These are phyloP conservation scores for Sinocyclocheilus anophthalmus DNA, from an alignment of 2,113 vertebrate species.

Conservation along the genomic window DNA sequence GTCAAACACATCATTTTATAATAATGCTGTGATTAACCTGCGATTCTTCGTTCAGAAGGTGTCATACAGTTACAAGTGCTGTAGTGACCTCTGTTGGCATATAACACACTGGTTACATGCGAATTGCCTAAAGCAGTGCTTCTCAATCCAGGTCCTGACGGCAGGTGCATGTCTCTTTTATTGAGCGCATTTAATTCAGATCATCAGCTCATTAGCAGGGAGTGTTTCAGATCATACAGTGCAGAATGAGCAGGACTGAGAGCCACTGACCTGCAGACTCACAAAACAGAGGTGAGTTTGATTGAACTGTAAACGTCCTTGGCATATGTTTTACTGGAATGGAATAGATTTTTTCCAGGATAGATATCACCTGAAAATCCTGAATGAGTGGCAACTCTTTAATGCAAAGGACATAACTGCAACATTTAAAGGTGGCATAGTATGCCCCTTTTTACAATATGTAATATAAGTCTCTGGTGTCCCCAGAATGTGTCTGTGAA, in stretches of 20 bases:
- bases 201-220: background rate
- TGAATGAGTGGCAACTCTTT: background rate
- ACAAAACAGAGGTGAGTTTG: no score
- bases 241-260: no score
- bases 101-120: background rate
- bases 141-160: background rate
- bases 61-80: background rate
- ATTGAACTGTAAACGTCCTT: background rate
- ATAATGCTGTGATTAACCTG: background rate
- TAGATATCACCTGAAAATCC: background rate
- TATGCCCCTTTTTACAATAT: no score
- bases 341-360: no score
- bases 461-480: no score
- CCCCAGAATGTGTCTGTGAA: no score
- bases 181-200: background rate
- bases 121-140: background rate
- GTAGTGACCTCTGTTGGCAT: slow-evolving; percentile 54
- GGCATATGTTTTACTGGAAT: background rate
- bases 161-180: background rate
- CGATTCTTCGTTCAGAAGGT: background rate
- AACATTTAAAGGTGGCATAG: no score
- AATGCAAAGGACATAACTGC: background rate
- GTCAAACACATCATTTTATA: background rate
- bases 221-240: background rate
- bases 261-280: no score